Percentiles rank a stretch among this genome's conserved stretches.
Conservation (phyloP, 2,797 vertebrate genomes). For the Danio tinwini region DNA sequence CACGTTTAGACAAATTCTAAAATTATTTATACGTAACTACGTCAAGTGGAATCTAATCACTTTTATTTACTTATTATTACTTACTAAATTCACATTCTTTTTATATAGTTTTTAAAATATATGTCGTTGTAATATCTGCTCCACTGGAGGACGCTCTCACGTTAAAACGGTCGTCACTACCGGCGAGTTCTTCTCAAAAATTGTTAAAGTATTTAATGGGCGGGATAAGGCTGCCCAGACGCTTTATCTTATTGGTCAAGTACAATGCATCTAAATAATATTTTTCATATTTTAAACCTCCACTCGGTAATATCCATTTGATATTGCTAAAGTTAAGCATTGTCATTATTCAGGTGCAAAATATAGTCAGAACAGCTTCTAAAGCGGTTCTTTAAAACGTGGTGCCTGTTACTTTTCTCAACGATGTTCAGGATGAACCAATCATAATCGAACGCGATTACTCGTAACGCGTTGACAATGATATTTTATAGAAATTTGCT, state of each 20-base stretch:
- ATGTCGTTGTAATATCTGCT: too few relatives aligned
- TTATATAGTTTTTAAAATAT: too few relatives aligned
- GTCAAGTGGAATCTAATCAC: too few relatives aligned
- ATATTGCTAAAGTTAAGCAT: not conserved
- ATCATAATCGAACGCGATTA: not conserved
- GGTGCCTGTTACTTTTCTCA: conserved; percentile 2
- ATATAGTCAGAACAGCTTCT: too few relatives aligned
- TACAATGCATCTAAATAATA: not conserved
- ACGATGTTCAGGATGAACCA: not conserved
- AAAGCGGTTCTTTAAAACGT: not conserved
- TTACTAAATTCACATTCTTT: too few relatives aligned
- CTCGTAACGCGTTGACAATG: not conserved
- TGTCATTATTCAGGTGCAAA: not conserved
- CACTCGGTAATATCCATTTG: not conserved
- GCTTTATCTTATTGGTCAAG: not conserved
- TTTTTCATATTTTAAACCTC: not conserved
- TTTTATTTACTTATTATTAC: too few relatives aligned
- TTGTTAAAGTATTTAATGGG: not conserved
- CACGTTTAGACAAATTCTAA: too few relatives aligned
- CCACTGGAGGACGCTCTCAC: not conserved
- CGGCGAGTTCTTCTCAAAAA: too few relatives aligned
- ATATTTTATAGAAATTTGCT: not conserved
- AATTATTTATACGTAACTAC: too few relatives aligned
- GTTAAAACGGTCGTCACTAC: not conserved
- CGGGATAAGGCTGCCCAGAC: not conserved